Conservation (phyloP, 2,797 vertebrate species). For the Pelobates cultripes region DNA sequence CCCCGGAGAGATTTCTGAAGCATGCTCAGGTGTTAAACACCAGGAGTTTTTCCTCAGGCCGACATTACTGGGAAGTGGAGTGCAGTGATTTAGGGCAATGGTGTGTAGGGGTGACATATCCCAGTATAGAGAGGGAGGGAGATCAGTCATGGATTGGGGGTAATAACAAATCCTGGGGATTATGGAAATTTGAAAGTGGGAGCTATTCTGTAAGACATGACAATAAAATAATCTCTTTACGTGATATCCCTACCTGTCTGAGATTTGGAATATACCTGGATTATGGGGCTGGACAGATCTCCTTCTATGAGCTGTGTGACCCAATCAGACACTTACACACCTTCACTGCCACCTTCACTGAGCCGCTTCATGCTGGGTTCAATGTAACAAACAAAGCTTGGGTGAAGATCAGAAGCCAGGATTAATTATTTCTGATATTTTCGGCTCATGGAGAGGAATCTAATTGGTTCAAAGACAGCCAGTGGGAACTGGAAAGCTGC, state of each 20-base stretch:
- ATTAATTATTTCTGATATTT: too few relatives aligned
- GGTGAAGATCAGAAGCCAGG: too few relatives aligned
- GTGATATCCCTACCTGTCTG: background rate
- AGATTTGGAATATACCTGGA: conserved; percentile 34
- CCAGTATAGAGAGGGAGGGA: conserved; percentile 25
- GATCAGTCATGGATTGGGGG: conserved; percentile 4
- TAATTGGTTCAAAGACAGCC: too few relatives aligned
- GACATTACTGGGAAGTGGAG: conserved; percentile 30
- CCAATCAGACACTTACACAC: background rate
- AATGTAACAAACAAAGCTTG: too few relatives aligned
- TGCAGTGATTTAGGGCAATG: conserved; percentile 10
- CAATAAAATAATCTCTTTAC: background rate
- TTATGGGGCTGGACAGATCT: conserved; percentile 30
- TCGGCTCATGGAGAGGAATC: too few relatives aligned
- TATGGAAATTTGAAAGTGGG: background rate
- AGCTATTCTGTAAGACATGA: conserved; percentile 22
- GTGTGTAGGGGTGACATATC: conserved; percentile 24
- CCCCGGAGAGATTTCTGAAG: conserved; percentile 10
- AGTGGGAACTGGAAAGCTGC: too few relatives aligned
- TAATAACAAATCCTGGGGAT: conserved; percentile 41
- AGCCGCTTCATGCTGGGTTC: conserved; percentile 6
- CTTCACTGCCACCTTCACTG: conserved; percentile 2
- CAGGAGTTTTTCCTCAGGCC: conserved; percentile 8
- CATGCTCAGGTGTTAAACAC: conserved; percentile 11
- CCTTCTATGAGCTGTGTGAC: conserved; percentile 37